Evolutionary conservation across 2,797 vertebrate genomes (phyloP).

Genomic region (Pseudocheirus occidentalis): DNA sequence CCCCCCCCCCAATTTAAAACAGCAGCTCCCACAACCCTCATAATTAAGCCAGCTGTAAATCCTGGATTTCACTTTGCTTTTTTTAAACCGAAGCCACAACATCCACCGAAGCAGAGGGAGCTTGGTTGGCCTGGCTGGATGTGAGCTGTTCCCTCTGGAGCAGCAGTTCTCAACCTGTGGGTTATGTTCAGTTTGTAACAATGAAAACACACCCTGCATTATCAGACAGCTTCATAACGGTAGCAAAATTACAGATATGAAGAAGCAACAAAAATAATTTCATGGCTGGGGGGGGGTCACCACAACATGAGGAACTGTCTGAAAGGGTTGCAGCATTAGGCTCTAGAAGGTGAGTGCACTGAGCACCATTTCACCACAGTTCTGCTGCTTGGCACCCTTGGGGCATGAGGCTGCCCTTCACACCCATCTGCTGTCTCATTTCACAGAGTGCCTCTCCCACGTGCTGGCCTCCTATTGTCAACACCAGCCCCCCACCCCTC

Average conservation of each 20-base stretch:
- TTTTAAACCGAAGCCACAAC: constrained; percentile 36
- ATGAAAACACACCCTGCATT: too few species aligned
- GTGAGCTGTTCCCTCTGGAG: constrained; percentile 1
- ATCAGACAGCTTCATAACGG: too few species aligned
- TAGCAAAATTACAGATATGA: too few species aligned
- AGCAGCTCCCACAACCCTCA: background rate
- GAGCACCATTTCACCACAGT: background rate
- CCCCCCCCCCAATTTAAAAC: background rate
- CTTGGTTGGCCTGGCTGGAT: background rate
- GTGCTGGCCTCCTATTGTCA: background rate
- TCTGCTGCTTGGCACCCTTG: background rate
- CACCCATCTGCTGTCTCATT: background rate
- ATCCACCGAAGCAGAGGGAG: constrained; percentile 11
- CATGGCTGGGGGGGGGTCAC: too few species aligned
- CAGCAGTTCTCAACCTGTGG: too few species aligned
- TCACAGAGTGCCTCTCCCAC: background rate
- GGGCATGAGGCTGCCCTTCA: background rate
- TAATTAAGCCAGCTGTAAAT: background rate
- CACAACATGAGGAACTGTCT: too few species aligned
- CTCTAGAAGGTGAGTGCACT: background rate
- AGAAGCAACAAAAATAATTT: too few species aligned
- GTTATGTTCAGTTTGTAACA: too few species aligned
- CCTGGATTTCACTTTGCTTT: background rate
- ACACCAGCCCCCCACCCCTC: background rate
- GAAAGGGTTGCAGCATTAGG: too few species aligned